These are phyloP conservation scores for Prinia subflava DNA, from an alignment of 2,113 vertebrate species.

Conservation along the genomic window DNA sequence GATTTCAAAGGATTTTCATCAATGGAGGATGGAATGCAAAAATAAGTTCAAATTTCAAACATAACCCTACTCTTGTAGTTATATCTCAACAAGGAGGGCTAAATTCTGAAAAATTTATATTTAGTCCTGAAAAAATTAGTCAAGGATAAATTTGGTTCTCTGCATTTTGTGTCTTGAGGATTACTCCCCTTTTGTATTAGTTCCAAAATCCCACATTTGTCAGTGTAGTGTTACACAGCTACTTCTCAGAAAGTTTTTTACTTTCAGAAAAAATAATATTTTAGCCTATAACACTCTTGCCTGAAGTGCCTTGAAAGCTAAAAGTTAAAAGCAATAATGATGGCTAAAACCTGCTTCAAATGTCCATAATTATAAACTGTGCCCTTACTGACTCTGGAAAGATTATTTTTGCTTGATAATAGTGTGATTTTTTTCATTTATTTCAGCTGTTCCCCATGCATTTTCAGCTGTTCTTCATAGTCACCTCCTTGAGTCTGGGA, in stretches of 20 bases:
- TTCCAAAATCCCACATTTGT: background rate
- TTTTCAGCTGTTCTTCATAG: background rate
- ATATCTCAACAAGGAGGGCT: background rate
- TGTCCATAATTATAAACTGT: background rate
- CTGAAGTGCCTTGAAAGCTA: background rate
- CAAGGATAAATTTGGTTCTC: background rate
- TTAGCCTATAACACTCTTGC: background rate
- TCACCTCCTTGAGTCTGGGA: background rate
- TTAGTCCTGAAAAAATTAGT: background rate
- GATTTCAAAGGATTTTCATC: background rate
- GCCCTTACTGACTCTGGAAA: background rate
- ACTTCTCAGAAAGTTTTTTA: too few relatives aligned
- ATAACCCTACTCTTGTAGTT: background rate
- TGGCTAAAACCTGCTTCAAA: background rate
- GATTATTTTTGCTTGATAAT: rapidly evolving
- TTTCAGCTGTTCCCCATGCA: background rate
- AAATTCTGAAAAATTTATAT: background rate
- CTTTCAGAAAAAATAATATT: background rate
- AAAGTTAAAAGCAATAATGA: background rate
- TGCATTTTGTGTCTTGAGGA: background rate
- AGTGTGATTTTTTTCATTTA: background rate
- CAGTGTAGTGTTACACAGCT: background rate
- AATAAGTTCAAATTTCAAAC: background rate
- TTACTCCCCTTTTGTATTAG: background rate
- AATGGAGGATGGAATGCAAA: background rate